Evolutionary conservation across 2,797 vertebrate genomes (phyloP).

Genomic region (Notolabrus celidotus): DNA sequence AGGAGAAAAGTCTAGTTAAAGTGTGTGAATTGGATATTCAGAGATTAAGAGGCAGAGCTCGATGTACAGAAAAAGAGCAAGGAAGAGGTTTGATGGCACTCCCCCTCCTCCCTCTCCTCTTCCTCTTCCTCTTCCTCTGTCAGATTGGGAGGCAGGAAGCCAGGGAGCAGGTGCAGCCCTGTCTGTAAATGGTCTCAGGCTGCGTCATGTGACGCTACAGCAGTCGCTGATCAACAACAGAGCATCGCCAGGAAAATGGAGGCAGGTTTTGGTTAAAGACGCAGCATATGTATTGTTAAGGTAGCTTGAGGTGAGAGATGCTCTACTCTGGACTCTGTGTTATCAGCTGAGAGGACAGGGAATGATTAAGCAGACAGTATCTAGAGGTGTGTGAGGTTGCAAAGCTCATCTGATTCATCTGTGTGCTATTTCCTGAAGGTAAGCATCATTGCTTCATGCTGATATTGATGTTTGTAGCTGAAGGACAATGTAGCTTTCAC

Average conservation of each 20-base stretch:
- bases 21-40: not conserved
- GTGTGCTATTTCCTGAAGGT: constrained; percentile 74
- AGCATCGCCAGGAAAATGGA: constrained; percentile 84
- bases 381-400: constrained; percentile 43
- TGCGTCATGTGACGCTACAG: constrained; percentile 80
- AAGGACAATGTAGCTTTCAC: constrained; percentile 22
- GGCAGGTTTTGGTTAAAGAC: constrained; percentile 70
- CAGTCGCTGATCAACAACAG: constrained; percentile 82
- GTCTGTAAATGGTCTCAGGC: constrained; percentile 70
- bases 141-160: constrained; percentile 51
- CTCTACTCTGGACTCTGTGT: constrained; percentile 34
- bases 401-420: constrained; percentile 52
- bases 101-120: constrained; percentile 18
- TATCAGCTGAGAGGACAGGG: constrained; percentile 33
- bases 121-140: constrained; percentile 33
- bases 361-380: constrained; percentile 44
- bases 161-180: constrained; percentile 80
- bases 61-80: constrained; percentile 26
- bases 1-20: not conserved
- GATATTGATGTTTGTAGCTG: constrained; percentile 42
- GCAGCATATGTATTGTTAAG: constrained; percentile 54
- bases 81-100: constrained; percentile 28
- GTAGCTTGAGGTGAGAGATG: constrained; percentile 49
- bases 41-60: constrained; percentile 6
- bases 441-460: constrained; percentile 63